Conservation (phyloP, 2,797 vertebrate species). For the Allobates femoralis region DNA sequence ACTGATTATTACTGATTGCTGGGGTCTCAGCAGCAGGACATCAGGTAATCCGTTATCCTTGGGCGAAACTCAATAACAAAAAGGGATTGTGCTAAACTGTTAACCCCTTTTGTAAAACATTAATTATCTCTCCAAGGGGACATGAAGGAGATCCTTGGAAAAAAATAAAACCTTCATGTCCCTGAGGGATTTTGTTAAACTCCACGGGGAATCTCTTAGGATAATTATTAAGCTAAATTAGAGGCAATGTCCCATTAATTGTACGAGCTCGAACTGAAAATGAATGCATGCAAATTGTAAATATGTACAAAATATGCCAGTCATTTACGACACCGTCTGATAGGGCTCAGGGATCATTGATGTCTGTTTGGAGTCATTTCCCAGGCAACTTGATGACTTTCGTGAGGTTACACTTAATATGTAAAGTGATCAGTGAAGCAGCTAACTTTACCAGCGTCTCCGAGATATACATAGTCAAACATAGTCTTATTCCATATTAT, state of each 20-base stretch:
- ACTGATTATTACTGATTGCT: too few species aligned
- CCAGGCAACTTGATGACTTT: conserved; percentile 9
- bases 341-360: conserved; percentile 10
- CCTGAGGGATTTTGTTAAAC: background rate
- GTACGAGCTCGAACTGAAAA: background rate
- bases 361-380: conserved; percentile 42
- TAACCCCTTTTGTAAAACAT: background rate
- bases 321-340: conserved; percentile 19
- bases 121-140: background rate
- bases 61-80: too few species aligned
- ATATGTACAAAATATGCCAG: conserved; percentile 39
- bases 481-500: background rate
- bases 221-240: conserved; percentile 25
- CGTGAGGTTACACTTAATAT: conserved; percentile 2
- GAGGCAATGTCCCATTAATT: background rate
- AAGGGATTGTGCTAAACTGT: too few species aligned
- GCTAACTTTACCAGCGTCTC: conserved; percentile 25
- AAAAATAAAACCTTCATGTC: background rate
- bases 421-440: conserved; percentile 38
- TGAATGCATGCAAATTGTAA: conserved; percentile 6
- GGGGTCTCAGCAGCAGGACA: too few species aligned
- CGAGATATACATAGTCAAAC: background rate
- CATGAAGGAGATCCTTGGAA: background rate
- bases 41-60: too few species aligned
- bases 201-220: background rate